Conservation (phyloP, 2,113 vertebrate genomes). For the Erpornis zantholeuca region DNA sequence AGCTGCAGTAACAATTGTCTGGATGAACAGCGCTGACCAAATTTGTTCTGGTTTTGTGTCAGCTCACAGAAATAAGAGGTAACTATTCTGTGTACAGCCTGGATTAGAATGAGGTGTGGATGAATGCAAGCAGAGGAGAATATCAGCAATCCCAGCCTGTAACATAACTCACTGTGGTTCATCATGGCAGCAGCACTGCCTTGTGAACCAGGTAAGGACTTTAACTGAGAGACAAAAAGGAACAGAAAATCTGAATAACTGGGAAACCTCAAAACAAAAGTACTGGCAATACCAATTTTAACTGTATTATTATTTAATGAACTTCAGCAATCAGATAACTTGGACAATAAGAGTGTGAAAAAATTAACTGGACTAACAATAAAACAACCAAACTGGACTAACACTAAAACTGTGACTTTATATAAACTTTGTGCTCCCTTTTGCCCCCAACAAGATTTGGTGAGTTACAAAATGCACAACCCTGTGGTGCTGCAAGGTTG, state of each 20-base stretch:
- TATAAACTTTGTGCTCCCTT: not conserved
- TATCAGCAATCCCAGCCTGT: not conserved
- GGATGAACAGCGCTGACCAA: not conserved
- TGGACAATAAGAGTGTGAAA: not conserved
- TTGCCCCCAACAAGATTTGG: not conserved
- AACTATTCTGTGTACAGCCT: not conserved
- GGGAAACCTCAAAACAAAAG: not conserved
- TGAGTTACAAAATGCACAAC: not conserved
- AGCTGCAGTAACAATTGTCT: not conserved
- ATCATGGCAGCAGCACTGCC: not conserved
- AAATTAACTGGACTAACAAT: not conserved
- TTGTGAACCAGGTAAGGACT: not conserved
- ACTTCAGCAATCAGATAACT: not conserved
- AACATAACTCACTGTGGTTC: not conserved
- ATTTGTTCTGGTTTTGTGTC: not conserved
- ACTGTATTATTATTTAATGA: not conserved
- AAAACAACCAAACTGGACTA: not conserved
- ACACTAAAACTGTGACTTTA: no score
- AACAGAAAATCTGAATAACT: not conserved
- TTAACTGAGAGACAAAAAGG: not conserved
- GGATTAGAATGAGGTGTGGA: not conserved
- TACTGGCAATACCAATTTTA: not conserved
- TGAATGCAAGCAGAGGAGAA: not conserved
- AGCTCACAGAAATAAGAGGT: not conserved
- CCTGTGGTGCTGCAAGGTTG: not conserved